Conservation (phyloP, 2,888 invertebrate species). For the Automeris io region DNA sequence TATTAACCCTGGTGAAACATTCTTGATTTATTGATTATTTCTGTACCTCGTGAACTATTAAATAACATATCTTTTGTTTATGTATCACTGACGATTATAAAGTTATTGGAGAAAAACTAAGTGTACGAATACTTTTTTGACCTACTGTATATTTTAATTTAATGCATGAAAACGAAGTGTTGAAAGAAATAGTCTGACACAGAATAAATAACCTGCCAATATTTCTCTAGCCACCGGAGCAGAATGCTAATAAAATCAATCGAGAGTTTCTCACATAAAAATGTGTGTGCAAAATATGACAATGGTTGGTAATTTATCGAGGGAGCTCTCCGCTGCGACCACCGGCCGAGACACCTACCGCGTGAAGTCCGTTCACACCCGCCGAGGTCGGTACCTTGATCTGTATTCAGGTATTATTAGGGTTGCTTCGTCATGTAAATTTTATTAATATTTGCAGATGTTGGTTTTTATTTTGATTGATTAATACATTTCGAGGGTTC, state of each 20-base stretch:
- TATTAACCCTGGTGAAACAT: background rate
- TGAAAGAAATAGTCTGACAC: background rate
- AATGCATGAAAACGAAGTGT: no score
- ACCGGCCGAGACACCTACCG: slow-evolving; percentile 25
- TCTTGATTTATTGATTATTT: background rate
- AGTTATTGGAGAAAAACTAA: background rate
- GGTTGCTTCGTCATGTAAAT: background rate
- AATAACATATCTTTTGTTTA: background rate
- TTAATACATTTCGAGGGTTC: background rate
- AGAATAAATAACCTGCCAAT: background rate
- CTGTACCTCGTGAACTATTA: no score
- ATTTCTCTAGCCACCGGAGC: background rate
- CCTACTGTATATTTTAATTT: background rate
- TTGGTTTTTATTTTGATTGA: background rate
- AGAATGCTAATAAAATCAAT: slow-evolving; percentile 14
- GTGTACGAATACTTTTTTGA: background rate
- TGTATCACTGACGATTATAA: background rate
- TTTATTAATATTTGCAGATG: background rate
- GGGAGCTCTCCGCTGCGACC: slow-evolving; percentile 25
- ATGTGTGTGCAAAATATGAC: slow-evolving; percentile 22
- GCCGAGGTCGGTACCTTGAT: background rate
- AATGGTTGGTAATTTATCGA: slow-evolving; percentile 7
- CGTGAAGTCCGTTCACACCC: background rate
- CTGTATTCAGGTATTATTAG: no score
- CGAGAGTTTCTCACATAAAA: slow-evolving; percentile 20